Evolutionary conservation across 2,888 invertebrate species (phyloP), one percentile per base, ranked within the genome.

Genomic region (Melipona beecheii): DNA sequence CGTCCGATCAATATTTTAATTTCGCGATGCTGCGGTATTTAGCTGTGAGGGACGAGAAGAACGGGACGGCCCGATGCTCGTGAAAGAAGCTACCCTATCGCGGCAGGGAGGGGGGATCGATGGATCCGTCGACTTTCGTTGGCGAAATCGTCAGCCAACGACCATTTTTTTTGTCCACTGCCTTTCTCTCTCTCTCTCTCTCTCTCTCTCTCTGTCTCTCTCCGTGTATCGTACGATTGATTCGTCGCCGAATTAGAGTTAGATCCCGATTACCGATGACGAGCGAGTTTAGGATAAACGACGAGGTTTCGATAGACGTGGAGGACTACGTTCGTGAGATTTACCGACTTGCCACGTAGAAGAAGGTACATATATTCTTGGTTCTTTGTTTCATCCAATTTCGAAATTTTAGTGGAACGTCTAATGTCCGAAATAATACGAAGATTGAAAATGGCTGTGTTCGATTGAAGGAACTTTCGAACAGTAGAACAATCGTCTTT

Each of bases 1-100:
- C 71, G 87, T 91, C 91, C 93, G 94, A 94, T 94, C 94, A 93
- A 94, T 94, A 94, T 94, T 94, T 94, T 94, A 94, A 94, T 94
- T 93, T 93, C 93, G 91, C 93, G 93, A 94, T 94, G 93, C 93
- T 93, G 93, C 94, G 93, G 93, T 93, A 94, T 94, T 94, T 94
- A 93, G 93, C 90, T 43, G 36, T 43, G 36, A 9, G 91, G 87
- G 49, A 60, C 90, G 90, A 89, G 91, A 91, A 90, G 90, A 84
- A 85, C 86, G 86, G 88, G 83, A 88, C 89, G 88, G 83, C 85
- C 86, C 84, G 82, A 79, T 81, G 81, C 71, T 52, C 36, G 62
- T 73, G 86, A 91, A 91, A 90, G 89, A 88, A 56, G 52, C 31
- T 31, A 19, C 27, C 27, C 62, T 24, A 5, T 19, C 27, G 17